A percentile compares a stretch with the other conserved stretches of the same genome.
These are phyloP conservation scores for Hassar affinis DNA, from an alignment of 2,113 vertebrate species.

Conservation along the genomic window DNA sequence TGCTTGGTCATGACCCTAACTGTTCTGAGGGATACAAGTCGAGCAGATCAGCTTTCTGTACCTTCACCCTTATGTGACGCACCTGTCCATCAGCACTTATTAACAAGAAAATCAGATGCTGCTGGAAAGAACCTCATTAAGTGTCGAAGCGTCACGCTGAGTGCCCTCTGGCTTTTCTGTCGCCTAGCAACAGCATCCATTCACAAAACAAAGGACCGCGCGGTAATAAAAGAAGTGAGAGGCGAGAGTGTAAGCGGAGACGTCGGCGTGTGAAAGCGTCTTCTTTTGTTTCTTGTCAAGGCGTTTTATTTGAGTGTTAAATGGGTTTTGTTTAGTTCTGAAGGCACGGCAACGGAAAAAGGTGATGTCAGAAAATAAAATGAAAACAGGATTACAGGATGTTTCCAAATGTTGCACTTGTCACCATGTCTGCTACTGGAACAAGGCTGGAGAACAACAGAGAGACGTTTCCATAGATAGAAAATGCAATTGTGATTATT, in stretches of 20 bases:
- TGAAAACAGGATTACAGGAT: background rate
- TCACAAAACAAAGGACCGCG: slow-evolving; percentile 49
- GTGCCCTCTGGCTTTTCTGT: slow-evolving; percentile 36
- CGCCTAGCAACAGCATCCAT: slow-evolving; percentile 55
- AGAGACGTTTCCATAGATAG: background rate
- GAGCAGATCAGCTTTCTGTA: background rate
- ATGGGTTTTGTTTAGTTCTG: background rate
- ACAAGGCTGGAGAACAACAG: background rate
- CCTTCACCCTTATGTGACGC: background rate
- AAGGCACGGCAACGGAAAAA: background rate
- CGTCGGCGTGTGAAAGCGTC: background rate
- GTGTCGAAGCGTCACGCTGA: background rate
- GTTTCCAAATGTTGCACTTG: background rate
- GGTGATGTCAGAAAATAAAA: background rate
- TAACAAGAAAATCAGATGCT: slow-evolving; percentile 2
- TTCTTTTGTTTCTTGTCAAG: background rate
- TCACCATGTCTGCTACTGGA: background rate
- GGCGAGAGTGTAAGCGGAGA: slow-evolving; percentile 14
- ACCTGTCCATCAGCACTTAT: background rate
- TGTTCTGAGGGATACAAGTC: no score
- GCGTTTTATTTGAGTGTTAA: slow-evolving; percentile 8
- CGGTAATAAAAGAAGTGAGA: slow-evolving; percentile 43
- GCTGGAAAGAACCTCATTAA: background rate
- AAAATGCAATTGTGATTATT: background rate
- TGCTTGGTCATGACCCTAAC: background rate